These are phyloP conservation scores for Punctoribates punctum DNA, from an alignment of 2,888 invertebrate genomes.

Conservation along the genomic window DNA sequence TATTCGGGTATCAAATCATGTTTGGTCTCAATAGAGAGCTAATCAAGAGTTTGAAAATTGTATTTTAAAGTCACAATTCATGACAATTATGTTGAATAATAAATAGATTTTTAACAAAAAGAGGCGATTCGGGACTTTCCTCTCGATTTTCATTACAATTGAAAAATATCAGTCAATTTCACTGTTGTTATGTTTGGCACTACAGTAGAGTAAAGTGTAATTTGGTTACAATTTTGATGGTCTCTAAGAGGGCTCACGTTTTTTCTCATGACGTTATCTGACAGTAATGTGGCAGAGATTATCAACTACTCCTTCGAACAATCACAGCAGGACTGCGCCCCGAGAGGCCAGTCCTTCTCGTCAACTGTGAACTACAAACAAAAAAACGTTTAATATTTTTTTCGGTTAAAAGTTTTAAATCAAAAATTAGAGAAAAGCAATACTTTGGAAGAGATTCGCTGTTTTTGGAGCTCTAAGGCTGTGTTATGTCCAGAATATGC, in stretches of 20 bases:
- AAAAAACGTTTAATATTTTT: no score
- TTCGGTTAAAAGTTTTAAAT: no score
- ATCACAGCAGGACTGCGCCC: constrained; percentile 24
- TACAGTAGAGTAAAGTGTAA: neutral
- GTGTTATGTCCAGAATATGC: neutral
- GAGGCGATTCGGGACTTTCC: no score
- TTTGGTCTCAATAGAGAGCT: no score
- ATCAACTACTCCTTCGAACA: constrained; percentile 27
- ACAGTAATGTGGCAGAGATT: constrained; percentile 29
- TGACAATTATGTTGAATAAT: neutral
- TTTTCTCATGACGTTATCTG: constrained; percentile 10
- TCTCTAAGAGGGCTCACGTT: neutral
- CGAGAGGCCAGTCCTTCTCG: neutral
- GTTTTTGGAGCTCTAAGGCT: neutral
- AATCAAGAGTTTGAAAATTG: no score
- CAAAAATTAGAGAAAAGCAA: no score
- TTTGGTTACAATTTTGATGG: constrained; percentile 7
- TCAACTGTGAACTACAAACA: neutral
- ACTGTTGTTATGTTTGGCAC: no score
- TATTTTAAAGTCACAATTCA: neutral
- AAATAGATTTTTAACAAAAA: neutral
- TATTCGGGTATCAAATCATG: no score
- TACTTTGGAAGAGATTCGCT: no score
- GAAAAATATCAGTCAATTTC: neutral
- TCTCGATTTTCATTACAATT: neutral